Evolutionary conservation across 92 coral and sea anemone species (phyloP).

Genomic region (Bergia puertoricense): DNA sequence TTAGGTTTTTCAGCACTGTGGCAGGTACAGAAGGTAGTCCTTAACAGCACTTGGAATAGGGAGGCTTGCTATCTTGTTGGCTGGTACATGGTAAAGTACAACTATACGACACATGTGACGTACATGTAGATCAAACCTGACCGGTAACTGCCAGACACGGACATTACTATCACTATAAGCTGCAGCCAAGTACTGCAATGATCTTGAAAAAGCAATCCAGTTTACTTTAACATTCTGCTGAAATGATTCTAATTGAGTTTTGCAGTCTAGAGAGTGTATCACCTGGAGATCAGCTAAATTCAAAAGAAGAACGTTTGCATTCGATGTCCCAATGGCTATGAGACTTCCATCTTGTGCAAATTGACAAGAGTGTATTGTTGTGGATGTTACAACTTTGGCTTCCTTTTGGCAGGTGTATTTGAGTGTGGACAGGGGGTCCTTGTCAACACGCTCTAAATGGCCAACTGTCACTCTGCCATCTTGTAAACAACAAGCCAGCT

Average conservation of each 20-base stretch:
- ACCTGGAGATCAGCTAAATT: slow-evolving; percentile 50
- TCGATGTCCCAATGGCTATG: slow-evolving; percentile 82
- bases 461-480: slow-evolving; percentile 86
- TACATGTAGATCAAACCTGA: slow-evolving; percentile 73
- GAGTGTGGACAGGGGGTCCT: slow-evolving; percentile 54
- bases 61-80: slow-evolving; percentile 62
- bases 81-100: slow-evolving; percentile 75
- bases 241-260: slow-evolving; percentile 57
- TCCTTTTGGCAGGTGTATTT: slow-evolving; percentile 70
- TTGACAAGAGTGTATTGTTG: slow-evolving; percentile 75
- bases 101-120: slow-evolving; percentile 79
- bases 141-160: slow-evolving; percentile 77
- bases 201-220: slow-evolving; percentile 79
- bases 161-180: slow-evolving; percentile 82
- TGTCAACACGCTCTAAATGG: slow-evolving; percentile 48
- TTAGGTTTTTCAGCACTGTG: not conserved
- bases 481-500: slow-evolving; percentile 82
- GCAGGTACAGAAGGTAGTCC: slow-evolving; percentile 64
- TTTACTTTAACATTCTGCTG: slow-evolving; percentile 73
- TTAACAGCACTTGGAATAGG: slow-evolving; percentile 76
- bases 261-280: slow-evolving; percentile 63
- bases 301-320: slow-evolving; percentile 69
- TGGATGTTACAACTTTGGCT: slow-evolving; percentile 66
- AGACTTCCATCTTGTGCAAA: slow-evolving; percentile 75
- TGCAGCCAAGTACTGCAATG: slow-evolving; percentile 81